Evolutionary conservation across 2,888 invertebrate genomes (phyloP).

Genomic region (Sturmia bella): DNA sequence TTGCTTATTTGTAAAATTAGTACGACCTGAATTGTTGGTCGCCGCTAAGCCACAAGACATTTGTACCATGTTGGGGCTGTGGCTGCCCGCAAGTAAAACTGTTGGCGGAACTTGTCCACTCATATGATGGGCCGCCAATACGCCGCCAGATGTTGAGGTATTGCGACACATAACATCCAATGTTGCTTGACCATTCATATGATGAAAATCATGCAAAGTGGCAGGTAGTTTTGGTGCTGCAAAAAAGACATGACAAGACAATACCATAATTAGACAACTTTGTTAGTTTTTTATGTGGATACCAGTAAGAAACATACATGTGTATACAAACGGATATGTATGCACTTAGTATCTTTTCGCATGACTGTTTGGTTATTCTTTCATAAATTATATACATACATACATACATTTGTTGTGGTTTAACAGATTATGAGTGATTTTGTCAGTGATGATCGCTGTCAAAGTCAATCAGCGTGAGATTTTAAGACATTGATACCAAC

Average conservation of each 20-base stretch:
- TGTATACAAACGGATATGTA: too few relatives aligned
- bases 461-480: slow-evolving; percentile 79
- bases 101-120: slow-evolving; percentile 60
- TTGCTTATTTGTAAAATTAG: slow-evolving; percentile 99
- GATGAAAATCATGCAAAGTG: slow-evolving; percentile 83
- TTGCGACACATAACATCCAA: slow-evolving; percentile 68
- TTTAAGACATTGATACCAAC: slow-evolving; percentile 55
- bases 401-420: slow-evolving; percentile 73
- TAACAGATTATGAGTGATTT: slow-evolving; percentile 70
- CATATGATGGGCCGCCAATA: slow-evolving; percentile 66
- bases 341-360: neutral
- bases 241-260: slow-evolving; percentile 73
- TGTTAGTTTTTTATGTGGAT: slow-evolving; percentile 67
- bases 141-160: slow-evolving; percentile 60
- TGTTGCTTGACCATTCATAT: slow-evolving; percentile 75
- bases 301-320: slow-evolving; percentile 17
- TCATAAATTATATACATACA: slow-evolving; percentile 23
- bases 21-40: slow-evolving; percentile 93
- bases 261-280: slow-evolving; percentile 67
- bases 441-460: slow-evolving; percentile 78
- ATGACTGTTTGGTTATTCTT: slow-evolving; percentile 63
- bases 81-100: slow-evolving; percentile 81
- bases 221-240: slow-evolving; percentile 86
- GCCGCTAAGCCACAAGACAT: slow-evolving; percentile 73
- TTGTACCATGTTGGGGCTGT: slow-evolving; percentile 72